Evolutionary conservation across 2,113 vertebrate genomes (phyloP).

Genomic region (Machaerirhynchus nigripectus): DNA sequence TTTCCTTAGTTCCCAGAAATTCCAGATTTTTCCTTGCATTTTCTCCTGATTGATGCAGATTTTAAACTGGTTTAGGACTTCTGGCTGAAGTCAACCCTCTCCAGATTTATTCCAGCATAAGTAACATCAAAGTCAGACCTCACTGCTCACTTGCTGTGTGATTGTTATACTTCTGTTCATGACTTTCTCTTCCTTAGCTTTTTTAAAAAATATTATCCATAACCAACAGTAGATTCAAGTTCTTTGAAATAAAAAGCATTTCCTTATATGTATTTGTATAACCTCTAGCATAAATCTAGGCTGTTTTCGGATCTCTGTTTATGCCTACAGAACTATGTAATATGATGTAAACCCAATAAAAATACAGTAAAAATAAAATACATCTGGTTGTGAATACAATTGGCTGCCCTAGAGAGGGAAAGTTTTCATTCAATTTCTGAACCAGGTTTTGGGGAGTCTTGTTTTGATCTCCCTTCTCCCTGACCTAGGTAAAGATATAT

Average conservation of each 20-base stretch:
- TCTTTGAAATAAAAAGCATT: not conserved
- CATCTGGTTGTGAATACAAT: not conserved
- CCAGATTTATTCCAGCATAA: not conserved
- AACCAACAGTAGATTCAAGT: not conserved
- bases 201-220: not conserved
- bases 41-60: not conserved
- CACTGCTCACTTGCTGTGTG: not conserved
- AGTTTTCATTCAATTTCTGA: not conserved
- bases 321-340: not conserved
- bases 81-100: not conserved
- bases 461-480: not conserved
- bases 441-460: not conserved
- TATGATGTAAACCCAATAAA: not conserved
- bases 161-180: not conserved
- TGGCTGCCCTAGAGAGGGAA: not conserved
- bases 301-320: not conserved
- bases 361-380: not conserved
- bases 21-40: not conserved
- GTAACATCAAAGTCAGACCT: not conserved
- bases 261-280: not conserved
- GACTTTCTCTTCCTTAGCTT: not conserved
- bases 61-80: not conserved
- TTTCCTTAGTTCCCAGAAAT: not conserved
- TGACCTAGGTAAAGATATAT: not conserved
- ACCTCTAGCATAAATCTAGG: not conserved